Evolutionary conservation across 2,888 invertebrate species (phyloP).

Genomic region (Camponotus fellah): DNA sequence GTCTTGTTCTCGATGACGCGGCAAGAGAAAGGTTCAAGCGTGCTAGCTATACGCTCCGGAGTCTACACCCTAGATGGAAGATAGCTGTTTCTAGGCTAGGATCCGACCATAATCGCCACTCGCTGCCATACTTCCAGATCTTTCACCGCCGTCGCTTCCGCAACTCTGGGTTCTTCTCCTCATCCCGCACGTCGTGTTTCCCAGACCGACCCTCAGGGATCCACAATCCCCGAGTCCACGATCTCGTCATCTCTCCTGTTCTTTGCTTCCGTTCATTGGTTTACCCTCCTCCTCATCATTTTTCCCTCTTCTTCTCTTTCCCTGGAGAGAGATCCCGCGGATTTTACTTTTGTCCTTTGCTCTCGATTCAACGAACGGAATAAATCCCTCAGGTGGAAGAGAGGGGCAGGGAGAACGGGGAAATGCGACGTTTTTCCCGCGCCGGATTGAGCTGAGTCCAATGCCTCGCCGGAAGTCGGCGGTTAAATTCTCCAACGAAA

Average conservation of each 20-base stretch:
- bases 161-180: constrained; percentile 17
- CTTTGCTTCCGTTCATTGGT: constrained; percentile 10
- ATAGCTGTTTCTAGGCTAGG: constrained; percentile 73
- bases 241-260: constrained; percentile 68
- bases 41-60: constrained; percentile 54
- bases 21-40: constrained; percentile 52
- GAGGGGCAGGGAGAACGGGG: constrained; percentile 16
- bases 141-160: constrained; percentile 43
- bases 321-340: constrained; percentile 61
- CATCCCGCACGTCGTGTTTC: constrained; percentile 36
- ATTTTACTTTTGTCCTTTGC: constrained; percentile 71
- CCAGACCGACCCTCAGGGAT: constrained; percentile 59
- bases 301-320: constrained; percentile 40
- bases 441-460: constrained; percentile 4
- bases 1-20: constrained; percentile 24
- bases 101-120: constrained; percentile 74
- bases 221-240: constrained; percentile 71
- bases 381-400: constrained; percentile 50
- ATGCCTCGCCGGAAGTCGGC: constrained; percentile 37
- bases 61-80: constrained; percentile 73
- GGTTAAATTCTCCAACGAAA: constrained; percentile 47
- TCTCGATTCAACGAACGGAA: constrained; percentile 58
- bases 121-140: constrained; percentile 64
- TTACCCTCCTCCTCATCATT: constrained; percentile 42
- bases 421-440: constrained; percentile 59